phyloP scores from a whole-genome alignment of 2,113 vertebrate genomes.

The Ophiodon elongatus region DNA sequence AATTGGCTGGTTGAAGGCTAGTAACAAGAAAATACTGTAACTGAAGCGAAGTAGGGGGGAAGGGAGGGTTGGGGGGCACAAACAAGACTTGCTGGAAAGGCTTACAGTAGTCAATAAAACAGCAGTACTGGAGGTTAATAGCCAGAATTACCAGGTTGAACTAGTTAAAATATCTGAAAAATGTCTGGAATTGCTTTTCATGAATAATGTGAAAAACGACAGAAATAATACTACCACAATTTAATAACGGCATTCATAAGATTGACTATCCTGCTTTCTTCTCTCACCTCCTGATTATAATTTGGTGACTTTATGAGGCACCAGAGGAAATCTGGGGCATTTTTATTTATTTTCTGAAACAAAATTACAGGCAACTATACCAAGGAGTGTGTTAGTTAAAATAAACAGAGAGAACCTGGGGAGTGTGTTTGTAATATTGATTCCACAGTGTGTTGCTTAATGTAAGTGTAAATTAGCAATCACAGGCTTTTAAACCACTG shows the following conservation, averaged over 20 bases:
- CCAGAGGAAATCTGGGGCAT: background rate
- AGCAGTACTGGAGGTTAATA: background rate
- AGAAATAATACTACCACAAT: background rate
- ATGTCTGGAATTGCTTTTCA: background rate
- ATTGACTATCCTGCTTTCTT: background rate
- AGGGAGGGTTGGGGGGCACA: background rate
- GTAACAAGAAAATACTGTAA: conserved; percentile 48
- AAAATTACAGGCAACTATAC: background rate
- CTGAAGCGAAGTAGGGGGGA: background rate
- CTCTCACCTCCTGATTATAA: background rate
- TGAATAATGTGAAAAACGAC: background rate
- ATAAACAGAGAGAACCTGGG: background rate
- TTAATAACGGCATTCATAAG: background rate
- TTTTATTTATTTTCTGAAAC: background rate
- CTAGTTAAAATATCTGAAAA: background rate
- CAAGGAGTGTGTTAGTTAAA: background rate
- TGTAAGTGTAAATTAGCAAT: conserved; percentile 37
- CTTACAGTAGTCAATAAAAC: background rate
- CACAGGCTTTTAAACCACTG: conserved; percentile 27
- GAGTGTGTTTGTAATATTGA: conserved; percentile 11
- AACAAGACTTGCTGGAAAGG: background rate
- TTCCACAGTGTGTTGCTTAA: conserved; percentile 34
- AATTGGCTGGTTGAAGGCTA: conserved; percentile 53
- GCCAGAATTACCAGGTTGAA: background rate
- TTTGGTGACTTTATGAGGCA: background rate